These are phyloP conservation scores for Temnothorax curvispinosus DNA, from an alignment of 1,140 invertebrate species.

Conservation along the genomic window DNA sequence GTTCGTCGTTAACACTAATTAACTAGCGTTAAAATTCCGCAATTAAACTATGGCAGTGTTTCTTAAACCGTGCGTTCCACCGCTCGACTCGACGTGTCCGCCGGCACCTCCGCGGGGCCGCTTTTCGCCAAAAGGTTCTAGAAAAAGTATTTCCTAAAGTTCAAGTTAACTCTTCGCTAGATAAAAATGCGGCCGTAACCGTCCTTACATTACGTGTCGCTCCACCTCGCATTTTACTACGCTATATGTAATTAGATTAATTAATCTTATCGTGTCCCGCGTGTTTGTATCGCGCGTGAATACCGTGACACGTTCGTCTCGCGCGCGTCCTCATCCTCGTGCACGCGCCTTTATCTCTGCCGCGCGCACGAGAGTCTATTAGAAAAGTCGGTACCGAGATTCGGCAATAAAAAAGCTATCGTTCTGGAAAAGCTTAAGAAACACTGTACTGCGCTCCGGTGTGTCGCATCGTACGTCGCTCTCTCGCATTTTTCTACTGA, in stretches of 20 bases:
- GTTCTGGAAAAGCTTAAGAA: conserved; percentile 8
- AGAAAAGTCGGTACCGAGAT: conserved; percentile 30
- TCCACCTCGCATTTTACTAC: neutral
- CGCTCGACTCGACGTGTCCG: neutral
- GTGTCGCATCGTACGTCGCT: neutral
- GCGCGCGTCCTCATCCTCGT: neutral
- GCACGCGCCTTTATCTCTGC: neutral
- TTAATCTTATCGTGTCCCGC: conserved; percentile 25
- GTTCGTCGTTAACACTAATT: conserved; percentile 17
- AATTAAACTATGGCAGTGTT: conserved; percentile 52
- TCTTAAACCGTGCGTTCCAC: conserved; percentile 1
- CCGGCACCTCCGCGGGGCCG: neutral
- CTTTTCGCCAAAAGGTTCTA: neutral
- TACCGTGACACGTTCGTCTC: neutral
- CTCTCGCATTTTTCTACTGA: neutral
- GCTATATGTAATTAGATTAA: conserved; percentile 31
- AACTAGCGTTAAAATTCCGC: conserved; percentile 39
- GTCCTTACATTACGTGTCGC: neutral
- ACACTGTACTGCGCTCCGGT: neutral
- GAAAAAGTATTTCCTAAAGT: conserved; percentile 20
- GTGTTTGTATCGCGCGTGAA: neutral
- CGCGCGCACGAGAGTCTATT: neutral
- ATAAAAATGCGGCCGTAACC: conserved; percentile 14
- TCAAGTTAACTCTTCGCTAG: conserved; percentile 2
- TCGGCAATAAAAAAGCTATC: conserved; percentile 31